These are phyloP conservation scores for Parthenolecanium corni DNA, from an alignment of 2,888 invertebrate species.

Conservation along the genomic window DNA sequence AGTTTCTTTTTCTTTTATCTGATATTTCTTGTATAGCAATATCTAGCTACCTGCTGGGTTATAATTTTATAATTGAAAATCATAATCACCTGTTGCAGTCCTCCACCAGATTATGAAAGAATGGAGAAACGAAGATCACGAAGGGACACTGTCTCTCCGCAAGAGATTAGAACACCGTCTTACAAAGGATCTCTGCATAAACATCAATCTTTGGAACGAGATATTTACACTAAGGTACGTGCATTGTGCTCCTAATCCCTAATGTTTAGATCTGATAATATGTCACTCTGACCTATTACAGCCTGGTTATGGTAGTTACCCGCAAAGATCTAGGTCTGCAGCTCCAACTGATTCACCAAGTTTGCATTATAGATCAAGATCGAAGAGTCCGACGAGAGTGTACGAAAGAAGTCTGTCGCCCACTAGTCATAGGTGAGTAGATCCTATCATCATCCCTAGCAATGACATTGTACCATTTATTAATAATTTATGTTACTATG, in stretches of 20 bases:
- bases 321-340: slow-evolving; percentile 74
- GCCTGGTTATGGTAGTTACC: slow-evolving; percentile 35
- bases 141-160: slow-evolving; percentile 66
- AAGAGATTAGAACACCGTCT: slow-evolving; percentile 50
- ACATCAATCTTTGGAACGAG: slow-evolving; percentile 25
- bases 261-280: no score
- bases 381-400: slow-evolving; percentile 62
- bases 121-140: slow-evolving; percentile 62
- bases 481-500: no score
- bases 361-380: slow-evolving; percentile 51
- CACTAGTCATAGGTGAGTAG: slow-evolving; percentile 44
- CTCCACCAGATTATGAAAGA: slow-evolving; percentile 44
- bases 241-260: no score
- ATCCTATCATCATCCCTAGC: no score
- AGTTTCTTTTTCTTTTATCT: no score
- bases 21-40: no score
- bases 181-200: slow-evolving; percentile 24
- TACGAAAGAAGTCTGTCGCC: slow-evolving; percentile 67
- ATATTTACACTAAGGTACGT: slow-evolving; percentile 17
- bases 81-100: slow-evolving; percentile 41
- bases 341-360: slow-evolving; percentile 60
- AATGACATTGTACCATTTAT: neutral
- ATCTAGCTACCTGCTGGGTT: no score
- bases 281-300: neutral
- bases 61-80: no score